Percentiles rank a stretch among this genome's conserved stretches.
These are phyloP conservation scores for Ammospiza caudacuta DNA, from an alignment of 2,113 vertebrate genomes.

Conservation along the genomic window DNA sequence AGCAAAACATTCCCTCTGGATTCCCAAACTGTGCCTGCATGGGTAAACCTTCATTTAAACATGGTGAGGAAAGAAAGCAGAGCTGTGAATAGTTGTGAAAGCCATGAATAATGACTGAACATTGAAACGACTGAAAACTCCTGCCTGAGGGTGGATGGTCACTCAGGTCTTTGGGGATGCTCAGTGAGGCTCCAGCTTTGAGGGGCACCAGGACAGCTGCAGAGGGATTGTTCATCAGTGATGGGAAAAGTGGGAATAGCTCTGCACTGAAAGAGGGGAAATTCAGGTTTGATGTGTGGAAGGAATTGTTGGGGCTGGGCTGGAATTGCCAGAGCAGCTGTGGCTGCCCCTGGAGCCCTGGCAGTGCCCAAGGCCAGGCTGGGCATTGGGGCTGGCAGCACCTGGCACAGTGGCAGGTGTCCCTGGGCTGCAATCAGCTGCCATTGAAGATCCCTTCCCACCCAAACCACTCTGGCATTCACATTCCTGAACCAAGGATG, in stretches of 20 bases:
- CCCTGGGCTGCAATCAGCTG: too few relatives aligned
- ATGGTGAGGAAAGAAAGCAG: not conserved
- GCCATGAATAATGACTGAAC: not conserved
- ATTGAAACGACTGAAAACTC: not conserved
- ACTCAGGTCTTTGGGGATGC: not conserved
- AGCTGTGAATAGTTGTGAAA: not conserved
- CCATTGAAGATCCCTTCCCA: too few relatives aligned
- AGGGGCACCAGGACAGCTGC: not conserved
- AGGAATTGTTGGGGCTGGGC: not conserved
- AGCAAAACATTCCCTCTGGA: not conserved
- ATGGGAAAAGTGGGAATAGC: not conserved
- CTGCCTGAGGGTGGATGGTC: not conserved
- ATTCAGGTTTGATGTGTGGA: not conserved
- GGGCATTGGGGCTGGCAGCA: not conserved
- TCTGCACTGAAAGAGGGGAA: not conserved
- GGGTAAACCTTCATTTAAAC: not conserved
- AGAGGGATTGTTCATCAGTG: not conserved
- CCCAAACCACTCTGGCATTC: too few relatives aligned
- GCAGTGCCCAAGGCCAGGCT: not conserved
- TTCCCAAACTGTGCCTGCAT: not conserved
- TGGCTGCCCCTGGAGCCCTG: not conserved
- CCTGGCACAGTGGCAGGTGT: not conserved
- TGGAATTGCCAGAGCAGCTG: not conserved
- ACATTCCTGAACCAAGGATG: too few relatives aligned
- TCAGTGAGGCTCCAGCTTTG: not conserved